Evolutionary conservation across 2,797 vertebrate genomes (phyloP).

Genomic region (Amblyopsis hoosieri): DNA sequence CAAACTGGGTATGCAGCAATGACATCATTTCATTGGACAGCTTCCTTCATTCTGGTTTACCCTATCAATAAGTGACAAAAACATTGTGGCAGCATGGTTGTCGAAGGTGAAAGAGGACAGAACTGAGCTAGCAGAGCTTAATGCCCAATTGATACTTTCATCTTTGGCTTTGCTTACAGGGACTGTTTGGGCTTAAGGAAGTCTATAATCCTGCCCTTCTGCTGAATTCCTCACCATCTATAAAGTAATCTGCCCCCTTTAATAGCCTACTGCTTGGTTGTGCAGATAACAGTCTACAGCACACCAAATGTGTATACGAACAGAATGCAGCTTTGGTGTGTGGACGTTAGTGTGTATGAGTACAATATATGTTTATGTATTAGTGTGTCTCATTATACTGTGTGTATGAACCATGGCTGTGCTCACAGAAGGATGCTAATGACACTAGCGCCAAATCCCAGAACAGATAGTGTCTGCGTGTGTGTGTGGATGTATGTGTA

Average conservation of each 20-base stretch:
- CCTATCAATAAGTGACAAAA: slow-evolving; percentile 62
- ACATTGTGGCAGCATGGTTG: slow-evolving; percentile 16
- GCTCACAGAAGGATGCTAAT: no score
- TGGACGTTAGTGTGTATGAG: no score
- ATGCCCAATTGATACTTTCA: slow-evolving; percentile 15
- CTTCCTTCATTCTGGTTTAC: slow-evolving; percentile 42
- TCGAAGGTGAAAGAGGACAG: slow-evolving; percentile 59
- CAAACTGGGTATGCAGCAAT: slow-evolving; percentile 19
- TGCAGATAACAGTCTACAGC: no score
- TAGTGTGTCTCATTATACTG: no score
- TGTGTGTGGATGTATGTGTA: no score
- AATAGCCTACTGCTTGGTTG: no score
- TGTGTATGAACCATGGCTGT: no score
- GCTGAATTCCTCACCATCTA: not conserved
- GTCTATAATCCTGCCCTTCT: slow-evolving; percentile 28
- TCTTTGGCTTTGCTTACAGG: slow-evolving; percentile 27
- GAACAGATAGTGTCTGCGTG: no score
- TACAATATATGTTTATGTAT: no score
- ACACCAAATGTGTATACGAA: no score
- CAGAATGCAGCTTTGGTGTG: no score
- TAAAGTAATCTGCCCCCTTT: slow-evolving; percentile 8
- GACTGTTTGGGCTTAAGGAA: slow-evolving; percentile 20
- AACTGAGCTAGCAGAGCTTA: slow-evolving; percentile 23
- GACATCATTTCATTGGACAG: slow-evolving; percentile 44
- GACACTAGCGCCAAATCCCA: no score